phyloP scores from a whole-genome alignment of 1,140 invertebrate genomes.

The Nilaparvata lugens region DNA sequence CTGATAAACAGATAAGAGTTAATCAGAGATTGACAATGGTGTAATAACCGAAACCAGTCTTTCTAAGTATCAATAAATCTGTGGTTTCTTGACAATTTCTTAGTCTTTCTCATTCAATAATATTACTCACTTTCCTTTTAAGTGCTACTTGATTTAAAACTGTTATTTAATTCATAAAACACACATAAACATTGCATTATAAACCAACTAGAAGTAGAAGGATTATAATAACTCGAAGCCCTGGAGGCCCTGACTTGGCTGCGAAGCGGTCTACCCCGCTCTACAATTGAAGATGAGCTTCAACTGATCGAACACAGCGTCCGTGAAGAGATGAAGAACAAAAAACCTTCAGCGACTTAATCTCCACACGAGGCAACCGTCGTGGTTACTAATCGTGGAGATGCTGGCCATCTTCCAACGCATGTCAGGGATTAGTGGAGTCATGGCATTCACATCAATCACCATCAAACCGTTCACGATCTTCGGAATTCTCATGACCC shows the following conservation, averaged over 20 bases:
- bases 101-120: too few relatives aligned
- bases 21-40: too few relatives aligned
- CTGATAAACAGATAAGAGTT: too few relatives aligned
- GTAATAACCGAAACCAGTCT: too few relatives aligned
- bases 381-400: slow-evolving; percentile 40
- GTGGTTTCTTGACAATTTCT: too few relatives aligned
- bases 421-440: slow-evolving; percentile 23
- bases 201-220: too few relatives aligned
- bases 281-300: slow-evolving; percentile 20
- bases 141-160: too few relatives aligned
- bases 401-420: slow-evolving; percentile 28
- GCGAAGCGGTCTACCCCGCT: slow-evolving; percentile 34
- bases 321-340: slow-evolving; percentile 29
- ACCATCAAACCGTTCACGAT: slow-evolving; percentile 29
- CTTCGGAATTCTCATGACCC: slow-evolving; percentile 4
- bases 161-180: too few relatives aligned
- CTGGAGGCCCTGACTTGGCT: slow-evolving; percentile 52
- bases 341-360: slow-evolving; percentile 36
- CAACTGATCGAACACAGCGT: slow-evolving; percentile 28
- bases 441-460: slow-evolving; percentile 23
- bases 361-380: slow-evolving; percentile 36
- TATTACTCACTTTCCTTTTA: too few relatives aligned
- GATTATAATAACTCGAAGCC: too few relatives aligned
- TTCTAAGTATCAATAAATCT: too few relatives aligned
- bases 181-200: too few relatives aligned